Evolutionary conservation across 1,140 invertebrate genomes (phyloP).

Genomic region (Ruditapes philippinarum): DNA sequence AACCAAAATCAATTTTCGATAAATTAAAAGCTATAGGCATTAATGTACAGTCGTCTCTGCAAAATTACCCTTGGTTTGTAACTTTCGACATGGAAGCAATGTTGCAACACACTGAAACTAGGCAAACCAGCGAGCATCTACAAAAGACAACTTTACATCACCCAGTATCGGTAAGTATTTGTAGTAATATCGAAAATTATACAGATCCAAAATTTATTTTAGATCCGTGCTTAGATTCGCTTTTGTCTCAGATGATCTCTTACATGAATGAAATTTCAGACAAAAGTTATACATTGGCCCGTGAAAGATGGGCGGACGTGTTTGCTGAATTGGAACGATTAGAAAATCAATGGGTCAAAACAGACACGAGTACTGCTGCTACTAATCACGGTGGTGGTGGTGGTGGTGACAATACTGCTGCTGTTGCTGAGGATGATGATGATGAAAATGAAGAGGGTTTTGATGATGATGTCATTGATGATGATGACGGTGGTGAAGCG

Average conservation of each 20-base stretch:
- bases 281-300: neutral
- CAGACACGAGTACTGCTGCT: too few species aligned
- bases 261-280: constrained; percentile 34
- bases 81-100: constrained; percentile 39
- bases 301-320: constrained; percentile 15
- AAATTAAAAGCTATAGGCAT: constrained; percentile 31
- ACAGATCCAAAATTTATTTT: constrained; percentile 15
- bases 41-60: neutral
- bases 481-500: neutral
- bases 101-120: neutral
- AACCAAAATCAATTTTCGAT: constrained; percentile 8
- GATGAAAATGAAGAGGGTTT: too few species aligned
- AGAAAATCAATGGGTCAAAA: neutral
- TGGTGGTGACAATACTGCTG: too few species aligned
- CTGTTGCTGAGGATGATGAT: constrained; percentile 5
- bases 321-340: neutral
- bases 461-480: too few species aligned
- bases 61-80: constrained; percentile 34
- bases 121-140: neutral
- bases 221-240: neutral
- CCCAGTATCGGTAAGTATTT: constrained; percentile 30
- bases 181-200: constrained; percentile 22
- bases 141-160: constrained; percentile 10
- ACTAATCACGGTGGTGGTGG: constrained; percentile 3
- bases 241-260: neutral